A percentile compares a stretch with the other conserved stretches of the same genome.
Conservation (phyloP, 2,888 invertebrate species). For the Xestobium rufovillosum region DNA sequence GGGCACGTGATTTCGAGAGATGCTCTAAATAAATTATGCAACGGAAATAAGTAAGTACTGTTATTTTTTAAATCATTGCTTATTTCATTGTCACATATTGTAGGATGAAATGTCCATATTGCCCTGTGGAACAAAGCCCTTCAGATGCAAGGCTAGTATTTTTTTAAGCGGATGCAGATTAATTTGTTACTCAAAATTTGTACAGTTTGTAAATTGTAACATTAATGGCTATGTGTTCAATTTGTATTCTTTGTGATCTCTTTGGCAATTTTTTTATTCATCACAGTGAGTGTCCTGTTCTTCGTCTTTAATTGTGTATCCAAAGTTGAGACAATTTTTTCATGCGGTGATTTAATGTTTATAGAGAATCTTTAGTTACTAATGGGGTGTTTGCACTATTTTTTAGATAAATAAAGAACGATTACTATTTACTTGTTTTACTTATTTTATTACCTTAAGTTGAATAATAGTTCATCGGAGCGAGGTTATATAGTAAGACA, state of each 20-base stretch:
- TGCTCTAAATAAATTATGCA: slow-evolving; percentile 90
- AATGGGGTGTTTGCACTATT: too few species aligned
- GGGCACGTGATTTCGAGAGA: slow-evolving; percentile 98
- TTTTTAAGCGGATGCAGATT: slow-evolving; percentile 55
- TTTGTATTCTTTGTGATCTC: not conserved
- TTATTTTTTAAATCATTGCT: slow-evolving; percentile 5
- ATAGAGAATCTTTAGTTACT: too few species aligned
- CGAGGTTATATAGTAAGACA: too few species aligned
- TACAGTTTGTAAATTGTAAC: too few species aligned
- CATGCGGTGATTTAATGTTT: too few species aligned
- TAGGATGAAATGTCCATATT: slow-evolving; percentile 98
- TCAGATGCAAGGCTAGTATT: slow-evolving; percentile 87
- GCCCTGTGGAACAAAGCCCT: slow-evolving; percentile 93
- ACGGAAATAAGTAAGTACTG: slow-evolving; percentile 75
- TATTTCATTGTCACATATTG: slow-evolving; percentile 41
- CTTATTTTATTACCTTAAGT: too few species aligned
- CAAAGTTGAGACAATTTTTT: too few species aligned
- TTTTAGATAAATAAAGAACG: too few species aligned
- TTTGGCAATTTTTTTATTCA: not conserved
- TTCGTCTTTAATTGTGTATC: too few species aligned
- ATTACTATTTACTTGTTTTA: too few species aligned
- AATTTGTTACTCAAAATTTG: slow-evolving; percentile 6
- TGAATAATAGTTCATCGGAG: too few species aligned
- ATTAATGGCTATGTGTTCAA: not conserved
- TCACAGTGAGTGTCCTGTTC: too few species aligned